These are phyloP conservation scores for Micromesistius poutassou DNA, from an alignment of 2,797 vertebrate species.

Conservation along the genomic window DNA sequence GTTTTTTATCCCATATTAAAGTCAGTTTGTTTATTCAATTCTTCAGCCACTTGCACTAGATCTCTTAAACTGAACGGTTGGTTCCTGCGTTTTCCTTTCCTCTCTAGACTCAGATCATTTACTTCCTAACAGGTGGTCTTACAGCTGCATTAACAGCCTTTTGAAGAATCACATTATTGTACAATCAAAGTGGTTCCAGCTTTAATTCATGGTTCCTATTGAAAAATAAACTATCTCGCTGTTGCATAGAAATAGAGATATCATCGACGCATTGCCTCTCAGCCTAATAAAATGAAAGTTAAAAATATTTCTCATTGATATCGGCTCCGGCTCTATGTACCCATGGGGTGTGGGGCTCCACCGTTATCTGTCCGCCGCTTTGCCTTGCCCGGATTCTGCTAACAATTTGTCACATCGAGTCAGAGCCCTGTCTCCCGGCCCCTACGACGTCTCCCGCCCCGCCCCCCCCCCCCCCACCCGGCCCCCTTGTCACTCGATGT, in stretches of 20 bases:
- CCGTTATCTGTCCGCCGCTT: not conserved
- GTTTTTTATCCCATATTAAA: not conserved
- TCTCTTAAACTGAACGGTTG: not conserved
- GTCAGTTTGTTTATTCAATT: not conserved
- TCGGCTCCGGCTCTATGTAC: not conserved
- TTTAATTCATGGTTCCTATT: not conserved
- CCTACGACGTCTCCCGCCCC: no score
- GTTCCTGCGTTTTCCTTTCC: no score
- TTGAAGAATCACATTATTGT: not conserved
- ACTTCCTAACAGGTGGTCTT: not conserved
- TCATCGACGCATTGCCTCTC: not conserved
- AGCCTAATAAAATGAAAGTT: not conserved
- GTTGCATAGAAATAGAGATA: not conserved
- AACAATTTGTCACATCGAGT: not conserved
- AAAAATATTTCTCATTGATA: not conserved
- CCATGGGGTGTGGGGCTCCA: not conserved
- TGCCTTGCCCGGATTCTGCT: not conserved
- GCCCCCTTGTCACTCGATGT: not conserved
- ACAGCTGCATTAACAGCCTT: not conserved
- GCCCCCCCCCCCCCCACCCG: no score
- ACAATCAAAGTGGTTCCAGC: not conserved
- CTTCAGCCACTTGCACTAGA: not conserved
- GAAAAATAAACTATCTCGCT: not conserved
- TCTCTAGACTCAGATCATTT: not conserved
- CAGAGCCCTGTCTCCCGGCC: no score